Percentiles rank a stretch among this genome's conserved stretches.
Conservation (phyloP, 2,888 invertebrate genomes). For the Entomobrya proxima region DNA sequence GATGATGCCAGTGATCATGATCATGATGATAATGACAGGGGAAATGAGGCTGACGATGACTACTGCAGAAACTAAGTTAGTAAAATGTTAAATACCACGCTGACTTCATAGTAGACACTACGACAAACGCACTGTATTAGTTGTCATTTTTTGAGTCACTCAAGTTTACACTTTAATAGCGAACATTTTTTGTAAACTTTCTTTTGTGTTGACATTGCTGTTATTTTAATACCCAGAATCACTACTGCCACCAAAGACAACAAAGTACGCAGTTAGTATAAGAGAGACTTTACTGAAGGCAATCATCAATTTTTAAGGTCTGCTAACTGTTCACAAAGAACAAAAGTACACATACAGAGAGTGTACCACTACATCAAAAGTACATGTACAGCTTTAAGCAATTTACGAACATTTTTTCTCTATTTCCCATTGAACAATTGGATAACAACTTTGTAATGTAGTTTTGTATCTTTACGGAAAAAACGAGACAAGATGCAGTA, state of each 20-base stretch:
- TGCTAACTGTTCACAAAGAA: constrained; percentile 59
- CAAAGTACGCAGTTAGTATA: background rate
- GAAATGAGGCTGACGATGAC: background rate
- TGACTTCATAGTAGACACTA: no score
- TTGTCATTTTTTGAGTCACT: constrained; percentile 4
- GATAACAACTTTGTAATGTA: background rate
- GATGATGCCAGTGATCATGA: no score
- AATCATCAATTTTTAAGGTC: constrained; percentile 61
- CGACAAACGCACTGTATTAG: no score
- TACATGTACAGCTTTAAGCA: background rate
- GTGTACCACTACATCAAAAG: no score
- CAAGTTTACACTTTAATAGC: background rate
- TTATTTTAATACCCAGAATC: constrained; percentile 22
- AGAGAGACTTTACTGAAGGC: constrained; percentile 26
- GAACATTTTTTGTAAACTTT: no score
- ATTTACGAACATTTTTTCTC: background rate
- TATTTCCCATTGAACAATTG: constrained; percentile 40
- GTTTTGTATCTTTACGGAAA: background rate
- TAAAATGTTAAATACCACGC: no score
- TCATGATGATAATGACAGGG: background rate
- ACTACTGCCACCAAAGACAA: background rate
- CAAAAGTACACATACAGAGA: background rate
- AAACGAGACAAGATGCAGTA: constrained; percentile 23
- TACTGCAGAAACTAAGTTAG: no score
- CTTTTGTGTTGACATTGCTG: background rate